phyloP scores from a whole-genome alignment of 1,140 invertebrate genomes.

The Ceratosolen solmsi region DNA sequence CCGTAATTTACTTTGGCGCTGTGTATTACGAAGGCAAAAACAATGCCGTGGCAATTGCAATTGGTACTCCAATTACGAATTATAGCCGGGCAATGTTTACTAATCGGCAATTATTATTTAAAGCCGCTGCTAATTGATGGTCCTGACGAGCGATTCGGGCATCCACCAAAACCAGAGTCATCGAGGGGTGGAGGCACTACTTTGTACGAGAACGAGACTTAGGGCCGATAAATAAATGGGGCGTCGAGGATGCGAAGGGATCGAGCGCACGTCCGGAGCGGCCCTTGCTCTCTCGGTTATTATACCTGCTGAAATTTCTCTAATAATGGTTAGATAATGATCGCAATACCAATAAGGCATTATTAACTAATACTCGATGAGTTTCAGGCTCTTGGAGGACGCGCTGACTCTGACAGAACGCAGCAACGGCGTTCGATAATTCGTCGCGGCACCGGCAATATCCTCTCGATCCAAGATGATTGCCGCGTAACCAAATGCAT shows the following conservation, averaged over 20 bases:
- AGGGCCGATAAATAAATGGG: neutral
- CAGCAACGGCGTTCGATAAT: neutral
- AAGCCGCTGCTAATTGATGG: neutral
- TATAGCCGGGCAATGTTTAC: neutral
- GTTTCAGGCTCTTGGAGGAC: neutral
- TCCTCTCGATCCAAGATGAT: neutral
- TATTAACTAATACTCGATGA: neutral
- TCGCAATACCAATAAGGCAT: neutral
- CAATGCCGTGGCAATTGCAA: no score
- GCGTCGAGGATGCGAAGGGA: no score
- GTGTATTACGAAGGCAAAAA: no score
- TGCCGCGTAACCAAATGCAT: no score
- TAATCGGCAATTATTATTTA: neutral
- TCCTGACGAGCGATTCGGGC: neutral
- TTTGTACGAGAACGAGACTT: neutral
- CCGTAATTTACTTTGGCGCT: no score
- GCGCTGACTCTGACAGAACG: neutral
- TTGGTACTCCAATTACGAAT: neutral
- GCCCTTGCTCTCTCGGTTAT: no score
- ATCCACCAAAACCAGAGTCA: neutral
- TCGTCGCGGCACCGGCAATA: neutral
- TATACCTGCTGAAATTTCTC: neutral
- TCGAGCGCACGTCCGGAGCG: no score
- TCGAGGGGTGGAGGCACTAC: neutral
- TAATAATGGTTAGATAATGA: neutral